Percentiles rank a stretch among this genome's conserved stretches.
These are phyloP conservation scores for Drosophila ohnishii DNA, from an alignment of 1,140 invertebrate genomes.

Conservation along the genomic window DNA sequence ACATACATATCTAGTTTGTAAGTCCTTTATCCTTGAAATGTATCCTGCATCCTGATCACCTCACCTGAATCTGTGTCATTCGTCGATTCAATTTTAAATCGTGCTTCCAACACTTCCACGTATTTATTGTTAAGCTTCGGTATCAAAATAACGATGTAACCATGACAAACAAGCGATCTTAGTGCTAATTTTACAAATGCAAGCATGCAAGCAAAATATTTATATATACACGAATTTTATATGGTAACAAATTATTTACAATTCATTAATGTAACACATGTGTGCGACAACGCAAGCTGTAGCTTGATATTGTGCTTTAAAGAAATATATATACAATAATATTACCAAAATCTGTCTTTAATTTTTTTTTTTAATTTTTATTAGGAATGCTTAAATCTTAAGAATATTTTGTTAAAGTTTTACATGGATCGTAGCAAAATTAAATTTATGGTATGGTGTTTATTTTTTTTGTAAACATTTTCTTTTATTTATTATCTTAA, in stretches of 20 bases:
- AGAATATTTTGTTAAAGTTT: too few species aligned
- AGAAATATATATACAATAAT: constrained; percentile 36
- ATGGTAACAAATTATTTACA: constrained; percentile 62
- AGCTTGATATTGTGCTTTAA: constrained; percentile 76
- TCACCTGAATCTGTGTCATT: constrained; percentile 20
- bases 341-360: not conserved
- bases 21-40: constrained; percentile 15
- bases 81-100: constrained; percentile 28
- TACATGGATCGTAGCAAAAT: too few species aligned
- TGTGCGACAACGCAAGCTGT: constrained; percentile 63
- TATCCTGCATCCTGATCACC: not conserved
- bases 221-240: constrained; percentile 74
- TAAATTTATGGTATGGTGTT: too few species aligned
- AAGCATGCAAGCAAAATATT: constrained; percentile 55
- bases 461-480: too few species aligned
- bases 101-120: constrained; percentile 67
- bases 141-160: constrained; percentile 53
- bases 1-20: constrained; percentile 46
- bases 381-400: too few species aligned
- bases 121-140: constrained; percentile 36
- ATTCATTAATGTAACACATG: constrained; percentile 55
- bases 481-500: too few species aligned
- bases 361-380: too few species aligned
- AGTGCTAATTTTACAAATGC: constrained; percentile 72
- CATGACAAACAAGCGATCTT: constrained; percentile 51